Evolutionary conservation across 2,888 invertebrate species (phyloP).

Genomic region (Neuroscelio doddi): DNA sequence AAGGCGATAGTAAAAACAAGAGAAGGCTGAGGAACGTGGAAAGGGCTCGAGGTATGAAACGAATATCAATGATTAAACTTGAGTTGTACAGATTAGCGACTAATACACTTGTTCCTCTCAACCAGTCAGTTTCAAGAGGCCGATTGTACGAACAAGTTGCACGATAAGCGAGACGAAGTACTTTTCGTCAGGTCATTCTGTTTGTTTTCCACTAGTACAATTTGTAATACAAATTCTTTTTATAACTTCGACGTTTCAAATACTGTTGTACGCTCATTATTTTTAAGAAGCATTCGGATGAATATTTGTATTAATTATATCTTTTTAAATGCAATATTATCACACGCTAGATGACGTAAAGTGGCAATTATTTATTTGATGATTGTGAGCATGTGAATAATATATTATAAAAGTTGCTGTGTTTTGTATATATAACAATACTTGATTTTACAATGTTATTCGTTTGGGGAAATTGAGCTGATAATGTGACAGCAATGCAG

Average conservation of each 20-base stretch:
- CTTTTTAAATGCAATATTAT: too few species aligned
- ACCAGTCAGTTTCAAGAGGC: constrained; percentile 26
- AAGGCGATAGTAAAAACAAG: constrained; percentile 11
- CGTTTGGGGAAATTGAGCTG: constrained; percentile 64
- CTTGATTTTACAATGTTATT: constrained; percentile 53
- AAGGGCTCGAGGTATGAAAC: constrained; percentile 19
- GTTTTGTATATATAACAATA: too few species aligned
- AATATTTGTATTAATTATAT: too few species aligned
- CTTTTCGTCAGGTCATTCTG: constrained; percentile 54
- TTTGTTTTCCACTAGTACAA: constrained; percentile 19
- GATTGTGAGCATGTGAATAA: too few species aligned
- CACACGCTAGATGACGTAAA: too few species aligned
- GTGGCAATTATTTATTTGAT: too few species aligned
- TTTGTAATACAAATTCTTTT: too few species aligned
- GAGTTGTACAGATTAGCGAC: constrained; percentile 52
- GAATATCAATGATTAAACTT: constrained; percentile 55
- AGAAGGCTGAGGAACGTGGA: not conserved
- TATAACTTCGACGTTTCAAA: too few species aligned
- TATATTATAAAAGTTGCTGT: too few species aligned
- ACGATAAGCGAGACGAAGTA: constrained; percentile 57
- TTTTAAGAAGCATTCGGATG: too few species aligned
- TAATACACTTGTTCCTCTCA: constrained; percentile 57
- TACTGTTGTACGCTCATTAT: too few species aligned
- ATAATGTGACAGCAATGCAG: constrained; percentile 65
- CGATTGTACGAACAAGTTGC: constrained; percentile 55